Evolutionary conservation across 2,888 invertebrate genomes (phyloP), one percentile per base, ranked within the genome.

Genomic region (Acanthosepion esculentum): DNA sequence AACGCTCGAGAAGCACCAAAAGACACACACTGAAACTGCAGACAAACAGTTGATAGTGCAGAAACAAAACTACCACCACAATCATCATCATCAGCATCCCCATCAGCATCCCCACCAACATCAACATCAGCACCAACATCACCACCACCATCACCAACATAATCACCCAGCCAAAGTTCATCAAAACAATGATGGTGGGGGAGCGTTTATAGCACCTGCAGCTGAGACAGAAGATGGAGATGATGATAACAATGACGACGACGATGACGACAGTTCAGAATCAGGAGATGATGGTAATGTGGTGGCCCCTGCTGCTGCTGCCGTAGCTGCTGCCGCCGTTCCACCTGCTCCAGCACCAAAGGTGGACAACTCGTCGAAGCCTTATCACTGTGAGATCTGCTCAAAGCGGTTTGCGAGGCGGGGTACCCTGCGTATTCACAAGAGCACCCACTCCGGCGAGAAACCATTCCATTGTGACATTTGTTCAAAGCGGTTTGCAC

Each of bases 401-500:
- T 55, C 41, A 33, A 94, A 94, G 55, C 48, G 53, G 48, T 94
- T 94, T 15, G 48, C 94, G 18, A 26, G 48, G 48, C 64, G 48
- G 59, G 55, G 53, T 33, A 94, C 41, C 33, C 33, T 94, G 55
- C 50, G 48, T 33, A 64, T 55, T 64, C 94, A 94, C 94, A 94
- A 64, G 94, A 94, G 94, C 41, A 94, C 64, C 33, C 94, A 94
- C 94, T 64, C 94, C 10, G 94, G 94, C 29, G 94, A 94, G 94
- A 94, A 64, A 55, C 94, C 94, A 55, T 94, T 64, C 94, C 55
- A 55, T 33, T 94, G 94, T 59, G 94, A 94, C 64, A 55, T 94
- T 59, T 94, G 94, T n/a, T 15, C 33, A 41, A 59, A 59, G 10
- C 64, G 5, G n/a, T 94, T 94, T 15, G 55, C 55, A 18, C 94